Conservation (phyloP, 1,140 invertebrate genomes). For the Homalodisca vitripennis region DNA sequence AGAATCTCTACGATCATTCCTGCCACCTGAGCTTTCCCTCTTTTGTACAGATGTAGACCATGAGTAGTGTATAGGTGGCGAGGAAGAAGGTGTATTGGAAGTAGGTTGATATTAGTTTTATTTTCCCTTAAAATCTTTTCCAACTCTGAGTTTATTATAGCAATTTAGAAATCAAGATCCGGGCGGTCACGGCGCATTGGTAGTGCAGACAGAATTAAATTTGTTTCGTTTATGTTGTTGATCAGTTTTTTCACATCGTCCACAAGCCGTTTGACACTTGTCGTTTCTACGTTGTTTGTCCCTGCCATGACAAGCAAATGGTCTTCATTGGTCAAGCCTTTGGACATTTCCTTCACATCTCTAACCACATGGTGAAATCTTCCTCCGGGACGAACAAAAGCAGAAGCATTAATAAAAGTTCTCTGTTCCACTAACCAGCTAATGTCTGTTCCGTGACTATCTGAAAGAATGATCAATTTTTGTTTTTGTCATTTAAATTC, state of each 20-base stretch:
- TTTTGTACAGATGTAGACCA: slow-evolving; percentile 9
- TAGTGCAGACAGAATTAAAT: neutral
- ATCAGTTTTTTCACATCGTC: neutral
- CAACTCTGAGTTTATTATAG: slow-evolving; percentile 2
- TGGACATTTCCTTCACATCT: neutral
- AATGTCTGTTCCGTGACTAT: neutral
- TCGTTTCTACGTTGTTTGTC: neutral
- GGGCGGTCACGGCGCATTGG: slow-evolving; percentile 2
- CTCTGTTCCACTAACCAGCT: neutral
- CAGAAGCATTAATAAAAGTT: neutral
- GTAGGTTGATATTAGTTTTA: neutral
- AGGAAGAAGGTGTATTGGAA: slow-evolving; percentile 15
- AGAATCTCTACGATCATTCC: neutral
- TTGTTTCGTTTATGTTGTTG: neutral
- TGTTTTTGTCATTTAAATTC: neutral
- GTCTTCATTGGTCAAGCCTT: neutral
- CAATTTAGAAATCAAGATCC: neutral
- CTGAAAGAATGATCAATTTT: neutral
- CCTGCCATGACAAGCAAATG: slow-evolving; percentile 2
- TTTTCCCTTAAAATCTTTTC: neutral
- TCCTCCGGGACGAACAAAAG: neutral
- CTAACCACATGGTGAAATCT: slow-evolving; percentile 3
- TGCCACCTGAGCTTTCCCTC: slow-evolving; percentile 1
- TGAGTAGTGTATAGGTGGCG: slow-evolving; percentile 9
- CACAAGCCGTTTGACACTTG: neutral